Evolutionary conservation across 2,797 vertebrate genomes (phyloP).

Genomic region (Gymnodraco acuticeps): DNA sequence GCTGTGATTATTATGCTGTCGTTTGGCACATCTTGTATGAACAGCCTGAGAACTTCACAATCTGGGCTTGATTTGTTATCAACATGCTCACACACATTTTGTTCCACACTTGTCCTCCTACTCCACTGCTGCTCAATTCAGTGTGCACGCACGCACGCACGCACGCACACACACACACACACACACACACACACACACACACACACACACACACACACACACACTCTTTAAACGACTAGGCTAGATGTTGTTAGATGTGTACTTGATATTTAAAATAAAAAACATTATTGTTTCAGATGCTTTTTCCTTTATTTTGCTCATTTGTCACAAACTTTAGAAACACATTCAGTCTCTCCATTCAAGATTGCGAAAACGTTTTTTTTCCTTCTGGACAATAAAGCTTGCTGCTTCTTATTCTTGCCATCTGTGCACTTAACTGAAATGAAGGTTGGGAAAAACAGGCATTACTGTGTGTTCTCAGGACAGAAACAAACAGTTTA

Average conservation of each 20-base stretch:
- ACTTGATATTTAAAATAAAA: no score
- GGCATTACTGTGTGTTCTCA: conserved; percentile 14
- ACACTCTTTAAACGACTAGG: background rate
- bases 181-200: conserved; percentile 24
- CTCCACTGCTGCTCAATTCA: conserved; percentile 61
- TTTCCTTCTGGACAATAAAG: background rate
- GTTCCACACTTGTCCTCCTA: conserved; percentile 55
- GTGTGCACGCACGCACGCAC: background rate
- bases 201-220: background rate
- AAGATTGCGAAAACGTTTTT: background rate
- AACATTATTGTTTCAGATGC: background rate
- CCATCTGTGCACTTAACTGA: conserved; percentile 19
- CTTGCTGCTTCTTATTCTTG: conserved; percentile 13
- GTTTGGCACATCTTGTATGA: conserved; percentile 51
- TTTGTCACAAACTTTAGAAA: background rate
- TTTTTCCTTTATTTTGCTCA: background rate
- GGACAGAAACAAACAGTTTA: background rate
- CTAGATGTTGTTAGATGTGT: no score
- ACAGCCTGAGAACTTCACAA: conserved; percentile 62
- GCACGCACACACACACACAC: conserved; percentile 1
- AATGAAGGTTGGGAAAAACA: conserved; percentile 4
- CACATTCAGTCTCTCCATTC: background rate
- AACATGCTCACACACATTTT: conserved; percentile 30
- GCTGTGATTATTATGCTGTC: conserved; percentile 13
- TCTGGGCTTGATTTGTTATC: conserved; percentile 51